Conservation (phyloP, 1,140 invertebrate genomes). For the Batillaria attramentaria region DNA sequence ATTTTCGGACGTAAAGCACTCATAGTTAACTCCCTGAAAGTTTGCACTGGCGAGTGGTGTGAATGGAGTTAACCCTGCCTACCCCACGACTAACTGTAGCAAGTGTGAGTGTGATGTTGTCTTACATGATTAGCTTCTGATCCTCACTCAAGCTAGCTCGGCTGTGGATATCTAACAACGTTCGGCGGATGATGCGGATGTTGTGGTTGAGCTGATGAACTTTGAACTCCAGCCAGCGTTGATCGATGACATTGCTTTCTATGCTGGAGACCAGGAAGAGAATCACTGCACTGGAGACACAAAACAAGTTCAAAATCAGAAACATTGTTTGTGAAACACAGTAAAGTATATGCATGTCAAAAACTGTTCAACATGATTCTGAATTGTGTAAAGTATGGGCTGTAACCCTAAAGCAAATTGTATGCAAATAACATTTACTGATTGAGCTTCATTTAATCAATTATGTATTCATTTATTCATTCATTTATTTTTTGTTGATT, state of each 20-base stretch:
- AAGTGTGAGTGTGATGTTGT: not conserved
- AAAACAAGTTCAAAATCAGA: too few relatives aligned
- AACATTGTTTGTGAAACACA: too few relatives aligned
- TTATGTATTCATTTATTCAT: too few relatives aligned
- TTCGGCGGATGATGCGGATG: constrained; percentile 43
- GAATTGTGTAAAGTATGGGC: too few relatives aligned
- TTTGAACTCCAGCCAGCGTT: constrained; percentile 51
- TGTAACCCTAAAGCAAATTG: too few relatives aligned
- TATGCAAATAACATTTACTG: too few relatives aligned
- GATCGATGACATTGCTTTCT: constrained; percentile 55
- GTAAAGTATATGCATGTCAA: too few relatives aligned
- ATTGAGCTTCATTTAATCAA: too few relatives aligned
- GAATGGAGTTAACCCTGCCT: too few relatives aligned
- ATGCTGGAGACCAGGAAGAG: constrained; percentile 48
- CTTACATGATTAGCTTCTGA: constrained; percentile 50
- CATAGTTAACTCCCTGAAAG: not conserved
- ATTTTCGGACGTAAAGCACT: not conserved
- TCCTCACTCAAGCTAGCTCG: constrained; percentile 37
- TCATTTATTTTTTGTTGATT: too few relatives aligned
- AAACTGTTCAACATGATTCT: too few relatives aligned
- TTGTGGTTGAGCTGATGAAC: constrained; percentile 42
- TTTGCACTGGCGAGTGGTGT: not conserved
- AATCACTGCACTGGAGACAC: constrained; percentile 52
- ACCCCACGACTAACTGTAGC: not conserved
- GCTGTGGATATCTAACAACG: constrained; percentile 43